Base-by-base conservation (phyloP, 1,140 invertebrate genomes). In the Cryptotermes secundus region DNA sequence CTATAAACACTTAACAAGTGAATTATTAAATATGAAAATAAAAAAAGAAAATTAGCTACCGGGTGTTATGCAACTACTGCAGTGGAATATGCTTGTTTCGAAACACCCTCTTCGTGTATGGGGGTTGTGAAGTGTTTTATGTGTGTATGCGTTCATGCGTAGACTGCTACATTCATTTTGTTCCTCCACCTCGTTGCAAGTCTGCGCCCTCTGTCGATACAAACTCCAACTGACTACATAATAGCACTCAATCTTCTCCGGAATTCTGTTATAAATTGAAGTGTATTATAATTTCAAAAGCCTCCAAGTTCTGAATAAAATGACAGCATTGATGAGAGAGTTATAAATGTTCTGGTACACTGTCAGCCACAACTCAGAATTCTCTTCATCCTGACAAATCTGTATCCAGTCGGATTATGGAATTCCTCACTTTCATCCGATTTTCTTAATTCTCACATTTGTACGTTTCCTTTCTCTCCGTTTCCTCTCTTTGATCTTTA, bases 281-380 rank as follows among this genome's bases (percentile, higher is more conserved):
- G 59, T 72, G 14, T 72, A 72, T 72, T 72, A 72, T 72, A 72
- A 72, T 72, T 72, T 72, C 59, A 72, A 72, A 72, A 72, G 59
- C 59, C 59, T n/a, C 59, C 59, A 26, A 19, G 14, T 49, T 49
- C 45, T 49, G 45, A 7, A 49, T 49, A 49, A 72, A 72, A 9
- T 72, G 59, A 72, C 59, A 72, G 59, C 59, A 72, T 72, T 72
- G 59, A 72, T 31, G 59, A 72, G 59, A 16, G n/a, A 72, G 59
- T 72, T 72, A 72, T 72, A 72, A 72, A 72, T 72, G 59, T 31
- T 72, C 59, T 31, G 59, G 6, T 31, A 72, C 59, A 72, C 59
- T 72, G 59, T n/a, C 59, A 72, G 16, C 59, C 4, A 31, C 26
- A 3, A 72, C 26, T 72, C 59, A 4, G 45, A 2, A 16, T 59